Evolutionary conservation across 1,140 invertebrate genomes (phyloP).

Genomic region (Zaprionus capensis): DNA sequence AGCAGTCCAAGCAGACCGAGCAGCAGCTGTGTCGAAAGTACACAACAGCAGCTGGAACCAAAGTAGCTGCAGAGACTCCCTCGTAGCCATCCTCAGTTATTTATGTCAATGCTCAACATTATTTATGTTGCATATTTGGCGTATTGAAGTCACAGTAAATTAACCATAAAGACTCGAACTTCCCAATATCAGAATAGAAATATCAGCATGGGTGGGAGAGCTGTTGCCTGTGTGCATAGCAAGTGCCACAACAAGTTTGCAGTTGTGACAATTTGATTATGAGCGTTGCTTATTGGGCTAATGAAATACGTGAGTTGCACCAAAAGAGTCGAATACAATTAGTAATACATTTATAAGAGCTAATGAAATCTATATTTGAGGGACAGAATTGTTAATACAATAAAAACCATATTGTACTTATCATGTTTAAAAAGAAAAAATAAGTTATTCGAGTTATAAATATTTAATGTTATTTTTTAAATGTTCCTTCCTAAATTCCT

Average conservation of each 20-base stretch:
- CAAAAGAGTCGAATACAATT: neutral
- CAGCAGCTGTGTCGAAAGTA: slow-evolving; percentile 13
- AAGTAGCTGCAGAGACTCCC: slow-evolving; percentile 10
- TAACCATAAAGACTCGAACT: slow-evolving; percentile 54
- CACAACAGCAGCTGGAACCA: neutral
- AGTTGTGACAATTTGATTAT: slow-evolving; percentile 73
- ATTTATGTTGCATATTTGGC: slow-evolving; percentile 79
- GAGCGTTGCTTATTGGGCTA: neutral
- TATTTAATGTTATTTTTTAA: no score
- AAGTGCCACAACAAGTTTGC: slow-evolving; percentile 69
- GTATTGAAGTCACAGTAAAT: slow-evolving; percentile 69
- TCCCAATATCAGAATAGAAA: neutral
- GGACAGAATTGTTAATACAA: no score
- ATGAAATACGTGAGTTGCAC: slow-evolving; percentile 2
- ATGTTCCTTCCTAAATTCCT: no score
- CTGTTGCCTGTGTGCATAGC: slow-evolving; percentile 46
- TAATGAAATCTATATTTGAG: neutral
- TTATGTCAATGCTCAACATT: slow-evolving; percentile 75
- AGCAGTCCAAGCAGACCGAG: slow-evolving; percentile 42
- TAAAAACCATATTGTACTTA: no score
- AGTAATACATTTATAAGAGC: neutral
- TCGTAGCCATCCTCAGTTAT: slow-evolving; percentile 57
- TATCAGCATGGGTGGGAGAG: neutral
- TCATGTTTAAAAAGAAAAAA: no score
- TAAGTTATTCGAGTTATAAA: no score